Evolutionary conservation across 2,888 invertebrate genomes (phyloP), one percentile per base, ranked within the genome.

Genomic region (Tetragnatha montana): DNA sequence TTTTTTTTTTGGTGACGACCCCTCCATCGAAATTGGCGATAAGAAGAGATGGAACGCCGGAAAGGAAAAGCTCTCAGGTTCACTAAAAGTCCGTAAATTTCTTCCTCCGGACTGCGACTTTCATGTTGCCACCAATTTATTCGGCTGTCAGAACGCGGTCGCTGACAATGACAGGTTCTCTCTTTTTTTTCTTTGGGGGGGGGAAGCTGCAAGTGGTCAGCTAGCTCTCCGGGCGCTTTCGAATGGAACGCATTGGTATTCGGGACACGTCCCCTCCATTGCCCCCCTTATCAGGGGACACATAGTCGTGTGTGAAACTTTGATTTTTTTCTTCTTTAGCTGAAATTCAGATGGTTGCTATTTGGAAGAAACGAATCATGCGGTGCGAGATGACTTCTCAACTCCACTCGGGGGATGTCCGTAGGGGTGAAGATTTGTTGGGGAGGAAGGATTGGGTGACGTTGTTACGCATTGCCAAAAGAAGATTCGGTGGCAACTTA

Each of bases 61-160:
- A 75, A 83, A 47, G 68, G n/a, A 51, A 75, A 68, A 75, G 75
- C 83, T 83, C 83, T 83, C 83, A 68, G 51, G 75, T 83, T 74
- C 51, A 75, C 74, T 68, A 83, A 68, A 74, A 69, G 76, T 84
- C 51, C 76, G 76, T 84, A 47, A 76, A 78, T 75, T 84, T 83
- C 76, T 22, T 78, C 78, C 69, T 75, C 12, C 50, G 50, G 22
- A 47, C 21, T 47, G 83, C 76, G 70, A 84, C 69, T 70, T 84
- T 76, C 78, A 76, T 84, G 84, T 70, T 76, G 69, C 76, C 69
- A 84, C 84, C 84, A 84, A 84, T 84, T 84, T 84, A 84, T 84
- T 78, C 84, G 84, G 50, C 84, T 76, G 84, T 84, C 84, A 84
- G 78, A 84, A 78, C 76, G 49, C 50, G 60, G 17, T 4, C 49